phyloP scores from a whole-genome alignment of 2,888 invertebrate species.

The Drosophila pegasa region DNA sequence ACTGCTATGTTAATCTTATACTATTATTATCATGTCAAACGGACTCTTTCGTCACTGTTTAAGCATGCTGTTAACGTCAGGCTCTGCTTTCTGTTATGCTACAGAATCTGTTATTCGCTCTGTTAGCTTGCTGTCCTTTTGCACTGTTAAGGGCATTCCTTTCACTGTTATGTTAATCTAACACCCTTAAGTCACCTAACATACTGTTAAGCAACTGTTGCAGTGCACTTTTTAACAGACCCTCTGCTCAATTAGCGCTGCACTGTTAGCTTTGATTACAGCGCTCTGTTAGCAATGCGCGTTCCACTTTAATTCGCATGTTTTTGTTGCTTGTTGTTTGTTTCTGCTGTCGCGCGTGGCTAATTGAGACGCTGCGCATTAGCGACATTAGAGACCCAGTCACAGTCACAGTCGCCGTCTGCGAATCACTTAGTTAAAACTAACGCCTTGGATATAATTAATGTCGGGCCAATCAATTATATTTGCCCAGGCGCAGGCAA shows the following conservation, averaged over 20 bases:
- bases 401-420: constrained; percentile 1
- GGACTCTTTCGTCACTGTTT: not conserved
- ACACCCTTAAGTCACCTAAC: too few species aligned
- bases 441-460: constrained; percentile 64
- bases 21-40: not conserved
- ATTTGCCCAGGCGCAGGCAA: constrained; percentile 25
- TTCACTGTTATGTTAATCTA: too few species aligned
- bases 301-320: constrained; percentile 46
- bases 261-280: not conserved
- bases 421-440: constrained; percentile 51
- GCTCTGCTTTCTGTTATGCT: too few species aligned
- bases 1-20: too few species aligned
- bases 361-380: constrained; percentile 59
- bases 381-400: constrained; percentile 21
- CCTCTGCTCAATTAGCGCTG: not conserved
- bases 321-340: constrained; percentile 33
- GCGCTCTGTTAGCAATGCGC: constrained; percentile 1
- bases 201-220: not conserved
- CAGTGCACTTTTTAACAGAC: not conserved
- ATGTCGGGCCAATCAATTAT: constrained; percentile 72
- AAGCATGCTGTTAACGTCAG: too few species aligned
- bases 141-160: too few species aligned
- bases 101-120: too few species aligned
- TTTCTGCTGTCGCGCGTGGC: constrained; percentile 9
- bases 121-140: too few species aligned